Base-by-base conservation (phyloP, 2,888 invertebrate genomes). In the Coelinius sp. region DNA sequence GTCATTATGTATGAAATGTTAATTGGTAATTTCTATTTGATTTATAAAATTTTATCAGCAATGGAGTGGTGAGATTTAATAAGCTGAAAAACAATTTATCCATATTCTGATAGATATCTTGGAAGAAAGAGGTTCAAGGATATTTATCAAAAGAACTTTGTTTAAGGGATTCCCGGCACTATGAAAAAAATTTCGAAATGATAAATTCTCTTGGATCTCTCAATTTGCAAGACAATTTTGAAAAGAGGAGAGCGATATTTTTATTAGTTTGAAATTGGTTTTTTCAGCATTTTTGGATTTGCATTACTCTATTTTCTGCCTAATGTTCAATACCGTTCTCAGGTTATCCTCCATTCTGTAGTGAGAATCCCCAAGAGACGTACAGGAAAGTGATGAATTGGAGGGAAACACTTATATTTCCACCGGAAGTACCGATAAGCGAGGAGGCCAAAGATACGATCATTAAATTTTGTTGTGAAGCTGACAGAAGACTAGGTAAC, bases 1-100 rank as follows among this genome's bases (percentile, higher is more conserved):
- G 99, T 99, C 71, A 99, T 99, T 83, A 99, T 99, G 99, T 99
- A 99, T 89, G 99, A 99, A 90, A 99, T 99, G 99, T 91, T 99
- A 80, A 99, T 99, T 89, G 99, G 93, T 92, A 83, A 83, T 22
- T 35, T 10, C 59, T 12, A 5, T 44, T 20, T 63, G 12, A 41
- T 41, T 24, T 27, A 17, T 14, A 17, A n/a, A n/a, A n/a, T n/a
- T n/a, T n/a, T n/a, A n/a, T n/a, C n/a, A n/a, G n/a, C n/a, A n/a
- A n/a, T 27, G 5, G 4, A 59, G 7, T 12, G 8, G 12, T 14
- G 14, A 59, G 8, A 59, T 22, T 27, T 12, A 59, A 12, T 8
- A 59, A 5, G n/a, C n/a, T n/a, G n/a, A n/a, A n/a, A n/a, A 14
- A 38, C 5, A 2, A 12, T 31, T 63, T 38, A 14, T 3, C 6